phyloP scores from a whole-genome alignment of 2,888 invertebrate genomes.

The Callinectes sapidus region DNA sequence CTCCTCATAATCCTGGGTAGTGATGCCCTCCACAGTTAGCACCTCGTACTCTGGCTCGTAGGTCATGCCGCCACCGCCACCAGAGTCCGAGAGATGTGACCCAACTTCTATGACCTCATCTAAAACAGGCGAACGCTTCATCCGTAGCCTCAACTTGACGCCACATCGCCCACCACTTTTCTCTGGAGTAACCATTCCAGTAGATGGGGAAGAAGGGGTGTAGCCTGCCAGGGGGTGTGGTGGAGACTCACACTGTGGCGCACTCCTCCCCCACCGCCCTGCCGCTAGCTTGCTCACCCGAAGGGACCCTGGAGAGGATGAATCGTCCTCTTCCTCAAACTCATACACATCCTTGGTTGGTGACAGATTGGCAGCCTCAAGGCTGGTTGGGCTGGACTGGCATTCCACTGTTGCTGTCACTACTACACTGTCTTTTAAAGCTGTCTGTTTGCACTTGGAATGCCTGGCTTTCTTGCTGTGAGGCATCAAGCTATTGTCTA shows the following conservation, averaged over 20 bases:
- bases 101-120: constrained; percentile 86
- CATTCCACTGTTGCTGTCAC: constrained; percentile 34
- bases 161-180: constrained; percentile 61
- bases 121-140: constrained; percentile 90
- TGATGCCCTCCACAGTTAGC: constrained; percentile 70
- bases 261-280: constrained; percentile 63
- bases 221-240: constrained; percentile 64
- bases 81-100: constrained; percentile 69
- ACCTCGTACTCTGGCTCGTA: constrained; percentile 72
- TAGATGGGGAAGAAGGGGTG: constrained; percentile 59
- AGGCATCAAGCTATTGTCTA: constrained; percentile 54
- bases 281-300: constrained; percentile 58
- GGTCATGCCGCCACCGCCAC: constrained; percentile 31
- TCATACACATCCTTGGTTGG: constrained; percentile 71
- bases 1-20: constrained; percentile 61
- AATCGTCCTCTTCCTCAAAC: constrained; percentile 70
- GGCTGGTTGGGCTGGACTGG: constrained; percentile 44
- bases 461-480: constrained; percentile 63
- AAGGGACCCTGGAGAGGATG: constrained; percentile 59
- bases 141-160: constrained; percentile 87
- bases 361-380: constrained; percentile 40
- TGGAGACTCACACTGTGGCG: constrained; percentile 70
- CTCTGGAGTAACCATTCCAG: constrained; percentile 60
- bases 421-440: constrained; percentile 64
- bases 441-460: constrained; percentile 67